Evolutionary conservation across 2,888 invertebrate genomes (phyloP), one percentile per base, ranked within the genome.

Genomic region (Erebia palarica): DNA sequence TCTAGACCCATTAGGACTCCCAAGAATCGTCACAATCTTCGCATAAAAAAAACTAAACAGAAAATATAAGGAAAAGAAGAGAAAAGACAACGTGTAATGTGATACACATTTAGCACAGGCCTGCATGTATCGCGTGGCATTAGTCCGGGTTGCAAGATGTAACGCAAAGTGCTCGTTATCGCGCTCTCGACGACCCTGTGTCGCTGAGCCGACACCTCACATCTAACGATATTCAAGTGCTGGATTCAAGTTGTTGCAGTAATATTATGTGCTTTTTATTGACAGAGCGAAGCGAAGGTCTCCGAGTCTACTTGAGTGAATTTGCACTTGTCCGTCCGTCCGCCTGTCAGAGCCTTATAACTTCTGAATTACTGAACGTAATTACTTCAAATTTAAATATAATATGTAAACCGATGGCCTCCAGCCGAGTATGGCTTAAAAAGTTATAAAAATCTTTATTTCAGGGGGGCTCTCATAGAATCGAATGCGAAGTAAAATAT

Each of bases 71-170:
- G 49, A 49, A 49, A 14, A 49, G 49, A 11, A 49, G 49, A 49
- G 11, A 49, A 5, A 53, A 16, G n/a, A 53, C 7, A 36, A 36
- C 36, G 18, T 55, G 55, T 18, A 18, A 55, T 55, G 55, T 55
- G 55, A 18, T 21, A 55, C 14, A 10, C 14, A 44, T 21, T 49
- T 49, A 66, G 47, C 36, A 4, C 14, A 42, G n/a, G 42, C 47
- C 16, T 13, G 3, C 68, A 49, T 51, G 69, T 58, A 72, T 51
- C 72, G 70, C 61, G 69, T 63, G 66, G 58, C 59, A 69, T 72
- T 66, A 63, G 69, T 36, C 63, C 65, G 64, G 68, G 63, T 61
- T 55, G 69, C 42, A 16, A 63, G 61, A 47, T 63, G 61, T 63
- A 63, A 63, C 61, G 49, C 14, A 21, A 47, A 63, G 61, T 63